Evolutionary conservation across 2,113 vertebrate genomes (phyloP).

Genomic region (Nematolebias whitei): DNA sequence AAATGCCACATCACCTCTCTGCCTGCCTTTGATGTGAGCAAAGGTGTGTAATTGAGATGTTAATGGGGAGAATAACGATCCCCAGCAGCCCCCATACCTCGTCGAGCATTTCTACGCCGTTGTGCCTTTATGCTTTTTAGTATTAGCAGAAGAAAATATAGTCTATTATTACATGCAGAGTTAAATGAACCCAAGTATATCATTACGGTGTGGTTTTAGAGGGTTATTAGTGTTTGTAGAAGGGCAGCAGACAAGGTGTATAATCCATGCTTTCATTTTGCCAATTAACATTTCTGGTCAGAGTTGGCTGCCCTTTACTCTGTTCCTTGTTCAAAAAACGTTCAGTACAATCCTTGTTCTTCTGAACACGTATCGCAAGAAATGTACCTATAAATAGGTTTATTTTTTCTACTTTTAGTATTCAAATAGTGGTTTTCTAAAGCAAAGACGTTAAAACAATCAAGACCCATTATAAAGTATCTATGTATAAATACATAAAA

Average conservation of each 20-base stretch:
- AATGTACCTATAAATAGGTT: conserved; percentile 29
- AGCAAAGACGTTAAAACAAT: too few relatives aligned
- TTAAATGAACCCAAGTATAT: conserved; percentile 64
- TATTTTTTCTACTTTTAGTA: not conserved
- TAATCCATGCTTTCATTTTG: conserved; percentile 37
- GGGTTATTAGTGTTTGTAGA: conserved; percentile 63
- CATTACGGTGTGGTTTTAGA: conserved; percentile 62
- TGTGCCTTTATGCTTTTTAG: conserved; percentile 25
- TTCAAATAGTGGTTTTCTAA: too few relatives aligned
- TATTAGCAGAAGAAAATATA: conserved; percentile 44
- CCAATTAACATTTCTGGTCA: conserved; percentile 59
- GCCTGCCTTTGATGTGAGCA: conserved; percentile 51
- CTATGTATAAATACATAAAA: too few relatives aligned
- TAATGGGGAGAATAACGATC: conserved; percentile 72
- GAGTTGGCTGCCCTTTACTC: conserved; percentile 29
- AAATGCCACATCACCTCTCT: conserved; percentile 71
- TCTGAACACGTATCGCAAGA: conserved; percentile 39
- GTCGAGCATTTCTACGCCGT: conserved; percentile 27
- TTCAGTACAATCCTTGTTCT: conserved; percentile 34
- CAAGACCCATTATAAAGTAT: too few relatives aligned
- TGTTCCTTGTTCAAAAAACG: conserved; percentile 31
- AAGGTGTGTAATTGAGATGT: conserved; percentile 73
- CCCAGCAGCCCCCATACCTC: conserved; percentile 19
- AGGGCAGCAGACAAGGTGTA: conserved; percentile 53
- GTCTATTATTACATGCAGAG: conserved; percentile 60